Conservation (phyloP, 2,113 vertebrate genomes). For the Atlantisia rogersi region DNA sequence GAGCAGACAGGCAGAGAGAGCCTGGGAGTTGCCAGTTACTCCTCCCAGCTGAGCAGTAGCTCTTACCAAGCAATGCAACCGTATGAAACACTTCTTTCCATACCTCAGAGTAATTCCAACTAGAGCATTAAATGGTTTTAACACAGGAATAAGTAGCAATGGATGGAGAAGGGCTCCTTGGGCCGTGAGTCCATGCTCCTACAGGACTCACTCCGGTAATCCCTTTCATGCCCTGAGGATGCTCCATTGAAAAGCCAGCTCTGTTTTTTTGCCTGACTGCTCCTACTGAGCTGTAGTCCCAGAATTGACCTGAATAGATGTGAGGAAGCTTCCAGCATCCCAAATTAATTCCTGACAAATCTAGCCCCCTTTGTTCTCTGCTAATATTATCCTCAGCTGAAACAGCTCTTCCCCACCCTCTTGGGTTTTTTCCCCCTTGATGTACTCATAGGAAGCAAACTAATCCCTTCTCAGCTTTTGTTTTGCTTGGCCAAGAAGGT, state of each 20-base stretch:
- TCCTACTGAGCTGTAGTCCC: not conserved
- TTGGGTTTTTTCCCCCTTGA: not conserved
- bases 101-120: not conserved
- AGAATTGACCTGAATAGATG: not conserved
- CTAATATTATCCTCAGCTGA: not conserved
- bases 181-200: not conserved
- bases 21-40: not conserved
- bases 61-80: not conserved
- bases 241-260: not conserved
- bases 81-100: not conserved
- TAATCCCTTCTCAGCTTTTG: not conserved
- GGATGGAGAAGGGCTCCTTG: not conserved
- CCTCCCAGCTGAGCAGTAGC: not conserved
- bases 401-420: not conserved
- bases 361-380: not conserved
- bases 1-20: not conserved
- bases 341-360: constrained; percentile 4
- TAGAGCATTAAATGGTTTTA: not conserved
- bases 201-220: not conserved
- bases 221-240: not conserved
- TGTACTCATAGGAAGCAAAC: not conserved
- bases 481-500: constrained; percentile 21
- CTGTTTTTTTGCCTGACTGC: not conserved
- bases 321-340: not conserved
- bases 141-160: not conserved